Conservation (phyloP, 2,797 vertebrate species). For the Enteromius afrohamiltoni region DNA sequence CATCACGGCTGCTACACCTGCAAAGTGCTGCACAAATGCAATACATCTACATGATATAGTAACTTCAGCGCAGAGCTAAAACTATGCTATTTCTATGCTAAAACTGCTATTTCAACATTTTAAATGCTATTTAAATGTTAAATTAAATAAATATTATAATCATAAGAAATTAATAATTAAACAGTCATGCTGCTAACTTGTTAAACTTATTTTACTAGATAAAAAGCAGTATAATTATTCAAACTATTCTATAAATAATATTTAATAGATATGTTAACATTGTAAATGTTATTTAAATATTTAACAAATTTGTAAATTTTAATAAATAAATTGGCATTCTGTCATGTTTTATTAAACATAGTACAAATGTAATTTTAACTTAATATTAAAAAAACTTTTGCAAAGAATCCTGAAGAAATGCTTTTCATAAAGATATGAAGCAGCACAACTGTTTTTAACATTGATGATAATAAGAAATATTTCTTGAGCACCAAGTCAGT, state of each 20-base stretch:
- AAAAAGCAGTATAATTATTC: background rate
- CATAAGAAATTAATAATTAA: background rate
- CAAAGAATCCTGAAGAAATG: background rate
- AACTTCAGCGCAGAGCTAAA: slow-evolving; percentile 18
- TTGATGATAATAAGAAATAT: background rate
- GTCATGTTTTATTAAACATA: too few species aligned
- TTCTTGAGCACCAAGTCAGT: background rate
- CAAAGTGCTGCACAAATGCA: slow-evolving; percentile 33
- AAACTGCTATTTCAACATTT: background rate
- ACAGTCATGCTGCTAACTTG: background rate
- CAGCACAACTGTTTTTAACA: background rate
- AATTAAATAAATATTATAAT: background rate
- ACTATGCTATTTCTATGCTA: too few species aligned
- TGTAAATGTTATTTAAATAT: background rate
- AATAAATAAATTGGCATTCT: background rate
- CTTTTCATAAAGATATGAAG: background rate
- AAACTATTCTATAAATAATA: background rate
- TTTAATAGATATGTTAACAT: background rate
- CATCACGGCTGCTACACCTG: slow-evolving; percentile 51
- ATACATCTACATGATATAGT: slow-evolving; percentile 14
- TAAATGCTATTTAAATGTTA: background rate
- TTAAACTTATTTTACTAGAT: background rate
- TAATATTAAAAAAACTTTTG: background rate
- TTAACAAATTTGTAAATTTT: too few species aligned
- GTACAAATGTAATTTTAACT: too few species aligned